A percentile compares a stretch with the other conserved stretches of the same genome.
These are phyloP conservation scores for Galerucella calmariensis DNA, from an alignment of 2,888 invertebrate species.

Conservation along the genomic window DNA sequence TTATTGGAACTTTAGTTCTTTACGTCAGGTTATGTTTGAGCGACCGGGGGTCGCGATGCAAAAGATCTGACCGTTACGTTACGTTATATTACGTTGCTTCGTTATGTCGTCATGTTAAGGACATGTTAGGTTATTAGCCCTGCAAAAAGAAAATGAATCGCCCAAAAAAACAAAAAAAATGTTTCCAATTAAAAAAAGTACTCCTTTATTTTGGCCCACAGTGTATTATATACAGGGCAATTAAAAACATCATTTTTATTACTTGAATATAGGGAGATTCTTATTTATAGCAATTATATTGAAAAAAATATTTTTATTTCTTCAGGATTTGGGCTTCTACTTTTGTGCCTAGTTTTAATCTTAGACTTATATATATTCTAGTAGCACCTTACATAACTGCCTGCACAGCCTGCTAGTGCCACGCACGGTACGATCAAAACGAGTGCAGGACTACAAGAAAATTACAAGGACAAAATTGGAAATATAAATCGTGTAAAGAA, in stretches of 20 bases:
- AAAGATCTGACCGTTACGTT: no score
- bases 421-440: conserved; percentile 58
- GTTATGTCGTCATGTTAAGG: no score
- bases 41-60: no score
- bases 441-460: conserved; percentile 56
- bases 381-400: conserved; percentile 60
- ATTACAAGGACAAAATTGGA: conserved; percentile 14
- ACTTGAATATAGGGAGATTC: not conserved
- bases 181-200: no score
- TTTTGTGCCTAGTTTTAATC: conserved; percentile 56
- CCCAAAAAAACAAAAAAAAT: no score
- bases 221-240: not conserved
- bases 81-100: no score
- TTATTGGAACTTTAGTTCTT: no score
- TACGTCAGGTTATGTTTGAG: no score
- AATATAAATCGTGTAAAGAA: not conserved
- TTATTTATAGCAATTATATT: no score
- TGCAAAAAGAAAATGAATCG: no score
- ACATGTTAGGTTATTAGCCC: no score
- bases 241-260: not conserved
- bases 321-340: conserved; percentile 51
- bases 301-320: conserved; percentile 24
- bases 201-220: no score
- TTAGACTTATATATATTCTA: conserved; percentile 55
- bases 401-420: conserved; percentile 66